Percentiles rank a stretch among this genome's conserved stretches.
These are phyloP conservation scores for Dendrocincla tyrannina DNA, from an alignment of 2,797 vertebrate genomes.

Conservation along the genomic window DNA sequence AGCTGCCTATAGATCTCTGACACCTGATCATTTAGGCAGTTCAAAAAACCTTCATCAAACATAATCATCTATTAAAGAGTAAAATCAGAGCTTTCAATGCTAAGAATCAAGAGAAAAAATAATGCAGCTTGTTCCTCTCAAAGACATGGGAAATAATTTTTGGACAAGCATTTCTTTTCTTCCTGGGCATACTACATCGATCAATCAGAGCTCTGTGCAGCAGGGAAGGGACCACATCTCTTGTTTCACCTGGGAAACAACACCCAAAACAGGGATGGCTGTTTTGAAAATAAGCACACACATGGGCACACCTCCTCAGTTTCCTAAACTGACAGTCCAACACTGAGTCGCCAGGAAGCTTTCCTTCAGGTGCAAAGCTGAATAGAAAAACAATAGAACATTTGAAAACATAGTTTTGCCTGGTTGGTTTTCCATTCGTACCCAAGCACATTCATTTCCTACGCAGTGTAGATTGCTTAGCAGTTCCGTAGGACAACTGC, in stretches of 20 bases:
- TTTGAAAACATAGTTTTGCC: neutral
- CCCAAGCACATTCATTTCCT: neutral
- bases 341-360: neutral
- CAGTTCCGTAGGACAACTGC: neutral
- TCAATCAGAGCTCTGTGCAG: neutral
- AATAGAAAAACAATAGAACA: neutral
- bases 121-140: neutral
- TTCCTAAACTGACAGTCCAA: neutral
- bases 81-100: conserved; percentile 26
- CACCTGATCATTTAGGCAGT: conserved; percentile 6
- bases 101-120: neutral
- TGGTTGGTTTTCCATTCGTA: neutral
- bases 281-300: neutral
- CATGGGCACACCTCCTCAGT: neutral
- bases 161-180: conserved; percentile 8
- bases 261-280: neutral
- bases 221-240: neutral
- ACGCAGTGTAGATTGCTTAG: rapidly evolving
- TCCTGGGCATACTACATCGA: neutral
- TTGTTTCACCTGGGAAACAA: neutral
- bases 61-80: neutral
- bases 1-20: conserved; percentile 43
- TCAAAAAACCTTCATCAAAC: conserved; percentile 51
- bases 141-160: conserved; percentile 14
- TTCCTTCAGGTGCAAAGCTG: neutral